Evolutionary conservation across 1,140 invertebrate genomes (phyloP).

Genomic region (Chionoecetes opilio): DNA sequence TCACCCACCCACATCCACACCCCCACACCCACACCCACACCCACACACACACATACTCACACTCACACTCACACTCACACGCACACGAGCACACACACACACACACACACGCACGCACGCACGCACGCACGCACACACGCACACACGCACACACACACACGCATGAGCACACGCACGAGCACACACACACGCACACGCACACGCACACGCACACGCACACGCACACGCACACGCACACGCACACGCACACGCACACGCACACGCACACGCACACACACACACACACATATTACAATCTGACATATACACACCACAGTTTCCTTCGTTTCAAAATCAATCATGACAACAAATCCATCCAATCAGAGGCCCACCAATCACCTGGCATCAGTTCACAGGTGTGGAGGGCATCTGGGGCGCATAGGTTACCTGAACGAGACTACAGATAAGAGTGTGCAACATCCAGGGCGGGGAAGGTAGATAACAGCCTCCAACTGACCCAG

Average conservation of each 20-base stretch:
- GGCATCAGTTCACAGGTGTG: neutral
- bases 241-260: neutral
- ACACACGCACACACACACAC: too few relatives aligned
- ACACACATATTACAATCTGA: neutral
- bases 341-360: neutral
- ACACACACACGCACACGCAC: too few relatives aligned
- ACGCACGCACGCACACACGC: too few relatives aligned
- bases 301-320: neutral
- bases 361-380: neutral
- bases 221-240: neutral
- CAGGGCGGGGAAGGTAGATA: slow-evolving; percentile 15
- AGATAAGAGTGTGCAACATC: neutral
- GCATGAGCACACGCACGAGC: too few relatives aligned
- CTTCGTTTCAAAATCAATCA: neutral
- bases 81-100: too few relatives aligned
- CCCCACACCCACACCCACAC: too few relatives aligned
- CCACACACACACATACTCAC: too few relatives aligned
- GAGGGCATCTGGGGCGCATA: neutral
- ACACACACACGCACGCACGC: too few relatives aligned
- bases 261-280: too few relatives aligned
- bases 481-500: neutral
- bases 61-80: too few relatives aligned
- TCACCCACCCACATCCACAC: too few relatives aligned
- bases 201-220: neutral
- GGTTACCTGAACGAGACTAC: neutral